Conservation (phyloP, 53 echinoderm and acorn worm genomes). For the Henricia sp. region DNA sequence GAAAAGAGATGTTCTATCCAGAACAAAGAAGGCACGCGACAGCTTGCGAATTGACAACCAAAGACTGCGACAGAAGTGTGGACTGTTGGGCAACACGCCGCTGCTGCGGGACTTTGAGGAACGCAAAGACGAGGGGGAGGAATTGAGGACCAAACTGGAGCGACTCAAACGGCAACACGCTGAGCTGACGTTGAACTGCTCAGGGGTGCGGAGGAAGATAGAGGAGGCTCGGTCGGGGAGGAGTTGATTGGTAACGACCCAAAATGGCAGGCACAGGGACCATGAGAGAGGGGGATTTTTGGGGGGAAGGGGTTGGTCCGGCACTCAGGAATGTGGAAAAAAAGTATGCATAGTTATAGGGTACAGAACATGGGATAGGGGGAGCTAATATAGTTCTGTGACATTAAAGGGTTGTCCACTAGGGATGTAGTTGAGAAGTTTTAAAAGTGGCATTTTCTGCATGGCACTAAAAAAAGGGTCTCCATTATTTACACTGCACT, state of each 20-base stretch:
- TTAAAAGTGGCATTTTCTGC: too few species aligned
- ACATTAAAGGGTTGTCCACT: too few species aligned
- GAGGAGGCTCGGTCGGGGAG: conserved; percentile 82
- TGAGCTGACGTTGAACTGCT: conserved; percentile 83
- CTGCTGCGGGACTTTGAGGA: conserved; percentile 93
- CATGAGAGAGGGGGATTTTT: background rate
- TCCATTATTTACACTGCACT: too few species aligned
- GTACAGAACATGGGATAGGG: too few species aligned
- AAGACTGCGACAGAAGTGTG: conserved; percentile 84
- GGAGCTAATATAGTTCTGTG: too few species aligned
- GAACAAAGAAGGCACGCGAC: conserved; percentile 96
- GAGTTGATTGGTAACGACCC: conserved; percentile 29
- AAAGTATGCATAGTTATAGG: too few species aligned
- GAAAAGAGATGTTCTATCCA: conserved; percentile 93
- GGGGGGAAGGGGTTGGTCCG: too few species aligned
- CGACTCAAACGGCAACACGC: conserved; percentile 88
- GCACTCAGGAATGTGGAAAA: too few species aligned
- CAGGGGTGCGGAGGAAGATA: conserved; percentile 92
- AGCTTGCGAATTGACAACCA: conserved; percentile 95
- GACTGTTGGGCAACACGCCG: conserved; percentile 89
- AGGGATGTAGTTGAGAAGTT: too few species aligned
- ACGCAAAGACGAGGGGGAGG: conserved; percentile 95
- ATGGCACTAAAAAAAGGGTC: too few species aligned
- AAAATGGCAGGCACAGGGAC: too few species aligned
- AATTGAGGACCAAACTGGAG: conserved; percentile 80